phyloP scores from a whole-genome alignment of 2,888 invertebrate genomes.

The Amiota mariae region DNA sequence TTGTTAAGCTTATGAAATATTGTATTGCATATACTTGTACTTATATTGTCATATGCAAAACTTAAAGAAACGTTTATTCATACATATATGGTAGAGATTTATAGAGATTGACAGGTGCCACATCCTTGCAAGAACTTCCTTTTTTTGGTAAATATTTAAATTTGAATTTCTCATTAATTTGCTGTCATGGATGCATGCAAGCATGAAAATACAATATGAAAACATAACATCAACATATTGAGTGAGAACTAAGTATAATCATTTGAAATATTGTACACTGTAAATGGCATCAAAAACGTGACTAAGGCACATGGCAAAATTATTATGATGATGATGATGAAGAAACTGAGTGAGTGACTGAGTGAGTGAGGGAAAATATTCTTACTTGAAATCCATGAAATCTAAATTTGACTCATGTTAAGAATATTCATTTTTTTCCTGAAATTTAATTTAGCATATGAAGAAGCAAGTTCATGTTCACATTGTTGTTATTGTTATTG shows the following conservation, averaged over 20 bases:
- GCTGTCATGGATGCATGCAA: conserved; percentile 1
- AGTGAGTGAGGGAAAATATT: neutral
- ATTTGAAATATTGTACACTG: neutral
- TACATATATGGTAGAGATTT: neutral
- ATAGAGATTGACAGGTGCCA: too few relatives aligned
- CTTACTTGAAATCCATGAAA: too few relatives aligned
- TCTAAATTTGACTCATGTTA: too few relatives aligned
- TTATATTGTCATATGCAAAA: too few relatives aligned
- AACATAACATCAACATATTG: neutral
- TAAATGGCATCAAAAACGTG: neutral
- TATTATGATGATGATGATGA: neutral
- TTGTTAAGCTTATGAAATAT: too few relatives aligned
- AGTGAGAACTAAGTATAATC: neutral
- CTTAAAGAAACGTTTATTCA: neutral
- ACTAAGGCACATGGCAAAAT: neutral
- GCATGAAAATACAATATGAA: neutral
- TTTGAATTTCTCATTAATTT: conserved; percentile 17
- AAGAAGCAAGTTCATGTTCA: too few relatives aligned
- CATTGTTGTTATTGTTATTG: too few relatives aligned
- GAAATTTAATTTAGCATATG: too few relatives aligned
- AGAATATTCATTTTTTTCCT: too few relatives aligned
- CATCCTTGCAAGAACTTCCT: too few relatives aligned
- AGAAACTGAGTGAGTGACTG: neutral
- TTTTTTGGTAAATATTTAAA: conserved; percentile 2
- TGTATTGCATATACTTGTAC: too few relatives aligned